Base-by-base conservation (phyloP, 2,888 invertebrate genomes). In the Campoplex nolae region DNA sequence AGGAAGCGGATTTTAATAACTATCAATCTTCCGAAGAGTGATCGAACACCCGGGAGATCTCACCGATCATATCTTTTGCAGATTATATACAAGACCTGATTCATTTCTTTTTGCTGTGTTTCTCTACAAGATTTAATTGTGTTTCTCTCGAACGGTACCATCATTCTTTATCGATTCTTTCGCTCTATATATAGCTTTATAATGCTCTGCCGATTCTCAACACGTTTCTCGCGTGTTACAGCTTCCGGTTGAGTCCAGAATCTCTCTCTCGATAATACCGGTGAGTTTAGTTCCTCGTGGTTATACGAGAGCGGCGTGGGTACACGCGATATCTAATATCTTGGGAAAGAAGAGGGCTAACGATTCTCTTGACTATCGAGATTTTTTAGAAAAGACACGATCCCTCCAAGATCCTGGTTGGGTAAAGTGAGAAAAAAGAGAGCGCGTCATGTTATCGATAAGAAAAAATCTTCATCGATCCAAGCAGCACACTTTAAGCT, bases 1-100 rank as follows among this genome's bases (percentile, higher is more conserved):
- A 77, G 8, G 45, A 73, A 48, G 28, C 13, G 58, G 8, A 48
- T 79, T 87, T 90, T 89, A 88, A 91, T 90, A 88, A 67, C 54
- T 71, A 76, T 79, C 70, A 38, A 79, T 75, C 70, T 38, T 68
- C 51, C 6, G 65, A 6, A 73, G 54, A 78, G 54, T 71, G 56
- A 83, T 83, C 75, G 71, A 81, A 77, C 56, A 67, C 51, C 76
- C 76, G 65, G 62, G 73, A 77, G 77, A 81, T 70, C 79, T 62
- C 79, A 65, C 42, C 32, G 35, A 76, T 67, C 54, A 80, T 77
- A 35, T 67, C 67, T 65, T 84, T 56, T 54, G 67, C 71, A 45
- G 54, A 35, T 23, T 51, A 35, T 35, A 38, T 51, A n/a, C 18
- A 28, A 16, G 13, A 45, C 16, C n/a, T 35, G 11, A 11, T 3